Evolutionary conservation across 2,797 vertebrate species (phyloP).

Genomic region (Sebastes steindachneri): DNA sequence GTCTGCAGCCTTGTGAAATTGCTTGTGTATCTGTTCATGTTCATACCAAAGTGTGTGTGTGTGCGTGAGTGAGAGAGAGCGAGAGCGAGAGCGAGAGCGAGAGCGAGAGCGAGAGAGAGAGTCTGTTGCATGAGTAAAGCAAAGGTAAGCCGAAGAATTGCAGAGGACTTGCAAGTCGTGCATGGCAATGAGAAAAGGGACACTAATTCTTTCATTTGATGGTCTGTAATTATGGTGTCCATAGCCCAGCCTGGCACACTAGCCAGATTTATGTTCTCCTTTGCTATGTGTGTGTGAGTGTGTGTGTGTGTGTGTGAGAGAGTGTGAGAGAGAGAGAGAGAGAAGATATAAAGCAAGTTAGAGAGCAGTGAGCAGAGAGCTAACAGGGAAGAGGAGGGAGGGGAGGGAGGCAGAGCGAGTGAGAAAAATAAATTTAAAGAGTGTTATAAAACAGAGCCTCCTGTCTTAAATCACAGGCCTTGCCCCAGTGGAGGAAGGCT

Average conservation of each 20-base stretch:
- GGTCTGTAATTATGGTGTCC: conserved; percentile 81
- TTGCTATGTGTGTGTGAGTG: conserved; percentile 12
- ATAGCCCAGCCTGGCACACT: conserved; percentile 58
- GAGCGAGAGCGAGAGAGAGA: neutral
- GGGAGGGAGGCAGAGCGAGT: conserved; percentile 39
- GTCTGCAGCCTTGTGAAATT: neutral
- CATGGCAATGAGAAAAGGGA: conserved; percentile 74
- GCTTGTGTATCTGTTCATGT: neutral
- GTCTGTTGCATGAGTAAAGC: conserved; percentile 36
- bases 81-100: neutral
- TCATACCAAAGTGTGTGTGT: neutral
- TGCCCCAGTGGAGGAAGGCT: conserved; percentile 54
- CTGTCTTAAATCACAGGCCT: conserved; percentile 70
- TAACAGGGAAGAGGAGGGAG: conserved; percentile 42
- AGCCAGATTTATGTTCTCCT: conserved; percentile 76
- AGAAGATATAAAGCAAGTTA: conserved; percentile 37
- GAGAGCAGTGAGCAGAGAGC: conserved; percentile 37
- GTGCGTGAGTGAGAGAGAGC: neutral
- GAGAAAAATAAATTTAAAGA: conserved; percentile 68
- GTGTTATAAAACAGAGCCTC: conserved; percentile 69
- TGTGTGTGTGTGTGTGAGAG: conserved; percentile 3
- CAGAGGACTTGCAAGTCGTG: conserved; percentile 66
- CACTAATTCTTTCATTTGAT: conserved; percentile 84
- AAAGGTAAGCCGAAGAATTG: conserved; percentile 61
- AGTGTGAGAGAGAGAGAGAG: conserved; percentile 8